Conservation (phyloP, 2,113 vertebrate genomes). For the Vireo altiloquus region DNA sequence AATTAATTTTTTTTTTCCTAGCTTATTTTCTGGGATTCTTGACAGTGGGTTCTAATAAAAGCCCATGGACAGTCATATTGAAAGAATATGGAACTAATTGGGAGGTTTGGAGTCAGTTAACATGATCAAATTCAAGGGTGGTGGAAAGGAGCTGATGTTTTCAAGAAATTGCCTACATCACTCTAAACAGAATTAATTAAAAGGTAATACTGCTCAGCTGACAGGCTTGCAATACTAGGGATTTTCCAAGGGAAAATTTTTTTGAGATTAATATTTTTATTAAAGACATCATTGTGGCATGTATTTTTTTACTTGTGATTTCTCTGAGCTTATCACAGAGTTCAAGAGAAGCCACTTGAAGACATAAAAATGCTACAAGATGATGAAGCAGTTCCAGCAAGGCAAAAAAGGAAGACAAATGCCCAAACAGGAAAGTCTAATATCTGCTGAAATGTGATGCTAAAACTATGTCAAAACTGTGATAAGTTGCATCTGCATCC, state of each 20-base stretch:
- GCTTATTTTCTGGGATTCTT: neutral
- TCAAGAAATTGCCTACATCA: neutral
- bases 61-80: neutral
- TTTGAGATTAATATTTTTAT: neutral
- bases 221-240: neutral
- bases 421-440: neutral
- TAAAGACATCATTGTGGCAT: neutral
- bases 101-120: neutral
- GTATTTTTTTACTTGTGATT: neutral
- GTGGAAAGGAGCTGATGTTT: neutral
- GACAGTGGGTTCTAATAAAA: neutral
- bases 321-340: neutral
- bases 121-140: neutral
- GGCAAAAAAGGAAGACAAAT: neutral
- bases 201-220: neutral
- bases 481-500: neutral
- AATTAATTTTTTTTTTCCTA: neutral
- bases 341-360: neutral
- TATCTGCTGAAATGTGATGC: neutral
- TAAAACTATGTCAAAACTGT: neutral
- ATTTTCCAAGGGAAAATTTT: neutral
- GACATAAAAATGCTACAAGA: neutral
- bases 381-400: neutral
- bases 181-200: neutral
- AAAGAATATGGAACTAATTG: neutral